Conservation (phyloP, 2,113 vertebrate species). For the Microtus oregoni region DNA sequence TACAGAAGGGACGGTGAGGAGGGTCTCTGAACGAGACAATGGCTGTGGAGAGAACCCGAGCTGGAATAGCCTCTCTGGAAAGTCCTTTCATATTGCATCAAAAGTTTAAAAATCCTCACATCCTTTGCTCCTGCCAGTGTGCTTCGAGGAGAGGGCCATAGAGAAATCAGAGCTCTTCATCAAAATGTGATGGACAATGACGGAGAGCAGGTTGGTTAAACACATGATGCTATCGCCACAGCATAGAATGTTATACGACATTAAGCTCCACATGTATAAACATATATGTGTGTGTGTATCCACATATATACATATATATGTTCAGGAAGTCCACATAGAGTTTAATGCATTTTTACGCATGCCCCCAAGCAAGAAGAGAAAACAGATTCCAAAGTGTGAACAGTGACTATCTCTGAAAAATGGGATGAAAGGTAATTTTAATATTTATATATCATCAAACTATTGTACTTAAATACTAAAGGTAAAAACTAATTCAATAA, state of each 20-base stretch:
- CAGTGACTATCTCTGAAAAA: not conserved
- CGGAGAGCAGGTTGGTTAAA: constrained; percentile 48
- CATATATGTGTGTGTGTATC: not conserved
- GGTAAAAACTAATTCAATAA: constrained; percentile 7
- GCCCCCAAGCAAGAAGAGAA: not conserved
- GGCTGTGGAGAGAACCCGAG: not conserved
- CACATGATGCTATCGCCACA: constrained; percentile 6
- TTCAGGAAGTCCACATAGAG: not conserved
- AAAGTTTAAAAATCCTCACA: constrained; percentile 8
- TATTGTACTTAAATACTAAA: constrained; percentile 23
- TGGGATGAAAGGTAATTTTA: constrained; percentile 42
- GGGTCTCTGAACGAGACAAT: no score
- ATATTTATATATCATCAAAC: constrained; percentile 3
- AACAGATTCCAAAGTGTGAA: not conserved
- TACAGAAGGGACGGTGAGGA: not conserved
- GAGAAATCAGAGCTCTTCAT: constrained; percentile 33
- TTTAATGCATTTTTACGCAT: not conserved
- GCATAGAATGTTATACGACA: not conserved
- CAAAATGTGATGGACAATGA: constrained; percentile 21
- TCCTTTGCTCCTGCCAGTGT: not conserved
- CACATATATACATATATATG: not conserved
- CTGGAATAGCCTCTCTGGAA: not conserved
- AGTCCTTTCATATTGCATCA: not conserved
- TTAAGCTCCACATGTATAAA: not conserved
- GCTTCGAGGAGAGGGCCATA: constrained; percentile 41